phyloP scores from a whole-genome alignment of 2,888 invertebrate genomes.

The Caenorhabditis japonica region DNA sequence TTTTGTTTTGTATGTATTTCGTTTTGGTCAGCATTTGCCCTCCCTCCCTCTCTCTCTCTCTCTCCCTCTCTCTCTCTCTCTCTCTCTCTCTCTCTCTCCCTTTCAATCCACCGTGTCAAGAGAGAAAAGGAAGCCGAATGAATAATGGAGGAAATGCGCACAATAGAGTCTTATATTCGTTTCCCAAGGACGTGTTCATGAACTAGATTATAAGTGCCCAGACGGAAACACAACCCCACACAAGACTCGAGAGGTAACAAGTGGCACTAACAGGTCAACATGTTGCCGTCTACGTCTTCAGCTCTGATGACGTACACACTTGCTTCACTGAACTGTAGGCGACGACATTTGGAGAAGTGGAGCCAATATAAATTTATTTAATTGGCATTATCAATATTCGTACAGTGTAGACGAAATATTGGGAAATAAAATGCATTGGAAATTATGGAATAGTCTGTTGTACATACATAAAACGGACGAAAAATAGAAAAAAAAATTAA shows the following conservation, averaged over 20 bases:
- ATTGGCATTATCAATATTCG: conserved; percentile 8
- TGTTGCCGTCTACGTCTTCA: neutral
- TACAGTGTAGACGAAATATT: conserved; percentile 3
- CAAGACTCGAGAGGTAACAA: conserved; percentile 24
- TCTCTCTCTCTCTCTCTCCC: no score
- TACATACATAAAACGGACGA: no score
- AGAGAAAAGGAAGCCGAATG: conserved; percentile 1
- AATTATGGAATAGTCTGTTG: no score
- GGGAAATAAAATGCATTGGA: neutral
- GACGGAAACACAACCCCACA: neutral
- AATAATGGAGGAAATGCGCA: conserved; percentile 32
- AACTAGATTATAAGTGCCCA: conserved; percentile 43
- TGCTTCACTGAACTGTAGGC: neutral
- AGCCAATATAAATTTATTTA: conserved; percentile 15
- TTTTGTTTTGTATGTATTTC: no score
- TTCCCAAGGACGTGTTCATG: conserved; percentile 48
- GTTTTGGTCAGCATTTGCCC: no score
- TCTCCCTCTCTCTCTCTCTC: no score
- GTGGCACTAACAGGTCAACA: conserved; percentile 30
- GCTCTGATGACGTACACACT: no score
- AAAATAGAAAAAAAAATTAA: no score
- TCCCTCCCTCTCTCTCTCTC: no score
- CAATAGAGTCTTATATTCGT: conserved; percentile 34
- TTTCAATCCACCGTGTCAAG: no score
- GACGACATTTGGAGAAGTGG: neutral